Evolutionary conservation across 2,888 invertebrate genomes (phyloP).

Genomic region (Lucinisca nassula): DNA sequence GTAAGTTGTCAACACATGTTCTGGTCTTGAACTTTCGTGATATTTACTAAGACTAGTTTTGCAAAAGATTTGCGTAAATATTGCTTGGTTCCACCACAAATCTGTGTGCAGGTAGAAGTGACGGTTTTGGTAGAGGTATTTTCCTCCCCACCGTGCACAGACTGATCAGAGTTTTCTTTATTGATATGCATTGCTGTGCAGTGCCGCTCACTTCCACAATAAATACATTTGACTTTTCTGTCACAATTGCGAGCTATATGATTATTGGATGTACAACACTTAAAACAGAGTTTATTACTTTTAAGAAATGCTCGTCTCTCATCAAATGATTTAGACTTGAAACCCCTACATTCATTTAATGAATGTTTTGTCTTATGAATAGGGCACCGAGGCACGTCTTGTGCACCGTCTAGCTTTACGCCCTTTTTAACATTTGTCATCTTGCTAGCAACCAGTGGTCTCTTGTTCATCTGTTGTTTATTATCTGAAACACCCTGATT

Average conservation of each 20-base stretch:
- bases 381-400: slow-evolving; percentile 5
- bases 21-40: slow-evolving; percentile 20
- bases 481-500: not conserved
- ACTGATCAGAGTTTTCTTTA: not conserved
- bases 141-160: not conserved
- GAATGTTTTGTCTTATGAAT: slow-evolving; percentile 36
- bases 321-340: slow-evolving; percentile 14
- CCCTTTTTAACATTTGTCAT: not conserved
- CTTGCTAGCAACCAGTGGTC: not conserved
- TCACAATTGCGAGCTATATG: slow-evolving; percentile 22
- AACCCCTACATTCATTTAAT: slow-evolving; percentile 32
- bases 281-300: slow-evolving; percentile 40
- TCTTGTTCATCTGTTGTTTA: not conserved
- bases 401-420: not conserved
- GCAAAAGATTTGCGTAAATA: slow-evolving; percentile 8
- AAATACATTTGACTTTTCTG: not conserved
- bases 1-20: slow-evolving; percentile 25
- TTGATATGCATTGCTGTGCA: not conserved
- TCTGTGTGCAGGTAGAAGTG: slow-evolving; percentile 14
- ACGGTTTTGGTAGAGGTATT: not conserved
- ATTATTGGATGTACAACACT: slow-evolving; percentile 10
- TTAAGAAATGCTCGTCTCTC: slow-evolving; percentile 23
- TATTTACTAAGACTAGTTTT: slow-evolving; percentile 1
- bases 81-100: slow-evolving; percentile 10
- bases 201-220: slow-evolving; percentile 3